Evolutionary conservation across 2,888 invertebrate species (phyloP).

Genomic region (Tinea pellionella): DNA sequence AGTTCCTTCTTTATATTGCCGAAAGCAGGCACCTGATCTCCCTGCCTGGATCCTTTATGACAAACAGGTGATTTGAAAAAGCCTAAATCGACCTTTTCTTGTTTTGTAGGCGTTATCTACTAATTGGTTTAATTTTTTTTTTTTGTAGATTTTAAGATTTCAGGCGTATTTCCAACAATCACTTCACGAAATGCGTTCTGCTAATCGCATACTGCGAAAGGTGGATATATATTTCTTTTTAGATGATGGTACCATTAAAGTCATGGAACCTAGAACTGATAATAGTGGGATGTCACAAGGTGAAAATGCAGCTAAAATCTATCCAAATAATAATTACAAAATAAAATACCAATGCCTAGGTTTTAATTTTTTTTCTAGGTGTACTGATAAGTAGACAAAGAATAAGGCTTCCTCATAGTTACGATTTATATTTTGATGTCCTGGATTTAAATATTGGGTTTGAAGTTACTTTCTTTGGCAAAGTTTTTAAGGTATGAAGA

Average conservation of each 20-base stretch:
- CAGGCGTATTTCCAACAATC: conserved; percentile 85
- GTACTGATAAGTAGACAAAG: conserved; percentile 85
- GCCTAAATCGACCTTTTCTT: neutral
- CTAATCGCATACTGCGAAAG: conserved; percentile 77
- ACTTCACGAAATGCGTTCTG: conserved; percentile 77
- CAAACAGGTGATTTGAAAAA: conserved; percentile 73
- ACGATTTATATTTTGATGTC: conserved; percentile 83
- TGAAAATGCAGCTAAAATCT: too few species aligned
- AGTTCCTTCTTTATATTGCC: conserved; percentile 77
- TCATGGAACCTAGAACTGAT: conserved; percentile 81
- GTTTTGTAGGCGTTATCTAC: too few species aligned
- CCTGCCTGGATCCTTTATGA: conserved; percentile 92
- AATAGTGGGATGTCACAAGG: conserved; percentile 92
- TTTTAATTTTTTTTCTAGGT: conserved; percentile 52
- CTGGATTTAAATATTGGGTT: conserved; percentile 88
- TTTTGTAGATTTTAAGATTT: conserved; percentile 75
- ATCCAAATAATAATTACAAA: too few species aligned
- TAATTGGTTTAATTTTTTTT: neutral
- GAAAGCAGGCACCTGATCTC: conserved; percentile 78
- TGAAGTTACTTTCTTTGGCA: conserved; percentile 83
- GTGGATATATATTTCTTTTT: conserved; percentile 88
- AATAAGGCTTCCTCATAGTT: conserved; percentile 81
- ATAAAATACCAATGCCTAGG: too few species aligned
- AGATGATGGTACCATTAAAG: conserved; percentile 93
- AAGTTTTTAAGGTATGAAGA: conserved; percentile 69